Percentiles rank a stretch among this genome's conserved stretches.
phyloP scores from a whole-genome alignment of 2,888 invertebrate species.

The Hirtodrosophila confusa region DNA sequence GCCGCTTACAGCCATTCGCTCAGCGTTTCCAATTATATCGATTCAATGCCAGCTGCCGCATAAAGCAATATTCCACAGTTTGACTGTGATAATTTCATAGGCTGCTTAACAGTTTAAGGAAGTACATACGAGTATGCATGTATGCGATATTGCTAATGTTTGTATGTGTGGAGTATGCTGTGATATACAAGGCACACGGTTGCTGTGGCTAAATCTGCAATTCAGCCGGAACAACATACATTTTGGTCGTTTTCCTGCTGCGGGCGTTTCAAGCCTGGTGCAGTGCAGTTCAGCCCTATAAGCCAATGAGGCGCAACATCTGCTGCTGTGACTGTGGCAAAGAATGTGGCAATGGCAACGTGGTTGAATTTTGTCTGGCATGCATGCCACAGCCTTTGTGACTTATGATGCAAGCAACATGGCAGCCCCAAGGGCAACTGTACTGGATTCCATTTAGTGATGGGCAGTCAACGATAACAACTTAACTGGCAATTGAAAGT shows the following conservation, averaged over 20 bases:
- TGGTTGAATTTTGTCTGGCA: constrained; percentile 29
- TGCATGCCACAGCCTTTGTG: constrained; percentile 41
- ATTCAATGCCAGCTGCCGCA: constrained; percentile 23
- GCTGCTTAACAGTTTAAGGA: constrained; percentile 33
- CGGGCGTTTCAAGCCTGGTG: constrained; percentile 27
- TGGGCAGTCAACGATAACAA: constrained; percentile 64
- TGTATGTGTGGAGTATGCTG: constrained; percentile 1
- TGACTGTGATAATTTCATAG: constrained; percentile 45
- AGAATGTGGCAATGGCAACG: constrained; percentile 40
- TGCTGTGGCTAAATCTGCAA: constrained; percentile 58
- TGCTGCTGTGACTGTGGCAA: constrained; percentile 65
- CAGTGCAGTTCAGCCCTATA: neutral
- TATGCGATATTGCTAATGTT: neutral
- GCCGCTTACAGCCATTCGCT: constrained; percentile 35
- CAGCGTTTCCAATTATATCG: constrained; percentile 52
- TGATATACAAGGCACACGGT: constrained; percentile 26
- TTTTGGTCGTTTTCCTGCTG: constrained; percentile 66
- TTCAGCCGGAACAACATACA: constrained; percentile 73
- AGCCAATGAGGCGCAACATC: constrained; percentile 69
- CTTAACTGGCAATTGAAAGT: constrained; percentile 30
- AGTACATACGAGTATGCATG: neutral
- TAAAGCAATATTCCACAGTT: constrained; percentile 14
- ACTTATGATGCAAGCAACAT: constrained; percentile 65
- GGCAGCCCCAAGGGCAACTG: constrained; percentile 34
- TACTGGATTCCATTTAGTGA: constrained; percentile 43